Base-by-base conservation (phyloP, 2,113 vertebrate species). In the Etheostoma cragini region DNA sequence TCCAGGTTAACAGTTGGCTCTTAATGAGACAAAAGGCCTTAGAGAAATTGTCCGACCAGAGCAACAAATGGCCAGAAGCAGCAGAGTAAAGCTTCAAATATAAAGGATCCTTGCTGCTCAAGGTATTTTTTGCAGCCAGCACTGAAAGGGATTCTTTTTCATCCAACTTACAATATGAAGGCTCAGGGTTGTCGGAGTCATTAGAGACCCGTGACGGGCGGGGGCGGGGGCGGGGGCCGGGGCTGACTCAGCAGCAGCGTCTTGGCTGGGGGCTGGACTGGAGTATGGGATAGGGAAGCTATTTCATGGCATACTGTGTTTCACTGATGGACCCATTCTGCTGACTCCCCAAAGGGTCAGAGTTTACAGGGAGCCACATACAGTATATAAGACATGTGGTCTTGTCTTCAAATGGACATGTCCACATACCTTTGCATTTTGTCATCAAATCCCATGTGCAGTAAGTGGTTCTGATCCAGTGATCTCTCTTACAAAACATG, bases 291-390 rank as follows among this genome's bases (percentile, higher is more conserved):
- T 26, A 13, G 12, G 72, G 79, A 60, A 78, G 64, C 56, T 71
- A 52, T 76, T 71, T 60, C 24, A 50, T 56, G 47, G 49, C 66
- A 75, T 35, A 26, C 46, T 38, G 73, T 66, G 42, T 78, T 71
- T 86, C 80, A 85, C 77, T 75, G 65, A 86, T 86, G 72, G 70
- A 49, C 7, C 38, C 15, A 35, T 80, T 73, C 58, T 82, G 83
- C 82, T 85, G 67, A 85, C 65, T 82, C 17, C 42, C 45, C 50
- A 64, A 52, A 68, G 50, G 60, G 49, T 62, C 49, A 42, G 49
- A 50, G 13, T 64, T 46, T 21, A 83, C n/a, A 68, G n/a, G 38
- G 26, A 26, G 24, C 24, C 64, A 21, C 52, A 76, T 30, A 26
- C 13, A 42, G 11, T 46, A 54, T 24, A 49, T 26, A 35, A 60